A percentile compares a stretch with the other conserved stretches of the same genome.
Conservation (phyloP, 2,797 vertebrate genomes). For the Dicrostonyx torquatus region DNA sequence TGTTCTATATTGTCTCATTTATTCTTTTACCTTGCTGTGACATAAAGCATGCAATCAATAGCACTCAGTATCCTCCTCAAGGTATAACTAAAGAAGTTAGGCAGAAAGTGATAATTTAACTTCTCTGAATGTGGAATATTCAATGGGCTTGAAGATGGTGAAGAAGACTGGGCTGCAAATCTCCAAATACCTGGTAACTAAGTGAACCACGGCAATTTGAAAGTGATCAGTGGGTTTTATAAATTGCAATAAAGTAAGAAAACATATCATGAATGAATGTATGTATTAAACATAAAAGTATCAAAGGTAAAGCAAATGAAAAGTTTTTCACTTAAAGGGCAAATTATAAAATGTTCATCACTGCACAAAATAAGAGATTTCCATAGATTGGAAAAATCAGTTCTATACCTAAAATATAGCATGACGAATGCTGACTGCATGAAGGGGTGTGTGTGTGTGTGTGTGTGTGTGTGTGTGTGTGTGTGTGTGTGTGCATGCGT, state of each 20-base stretch:
- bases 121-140: background rate
- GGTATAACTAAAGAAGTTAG: background rate
- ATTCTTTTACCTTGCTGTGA: slow-evolving; percentile 37
- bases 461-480: background rate
- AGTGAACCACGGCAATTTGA: background rate
- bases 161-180: background rate
- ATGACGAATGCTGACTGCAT: background rate
- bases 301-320: background rate
- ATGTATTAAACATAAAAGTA: background rate
- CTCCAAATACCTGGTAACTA: background rate
- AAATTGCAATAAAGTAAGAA: background rate
- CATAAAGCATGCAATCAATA: background rate
- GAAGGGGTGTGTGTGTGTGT: background rate
- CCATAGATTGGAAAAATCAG: background rate
- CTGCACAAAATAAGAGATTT: background rate
- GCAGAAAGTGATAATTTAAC: background rate
- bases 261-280: background rate
- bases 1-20: slow-evolving; percentile 33
- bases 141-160: background rate
- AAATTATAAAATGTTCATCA: background rate
- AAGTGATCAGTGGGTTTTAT: background rate
- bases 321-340: background rate
- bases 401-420: background rate
- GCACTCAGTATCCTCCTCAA: background rate
- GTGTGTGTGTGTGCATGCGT: too few relatives aligned